Conservation (phyloP, 2,797 vertebrate species). For the Glossophaga mutica region DNA sequence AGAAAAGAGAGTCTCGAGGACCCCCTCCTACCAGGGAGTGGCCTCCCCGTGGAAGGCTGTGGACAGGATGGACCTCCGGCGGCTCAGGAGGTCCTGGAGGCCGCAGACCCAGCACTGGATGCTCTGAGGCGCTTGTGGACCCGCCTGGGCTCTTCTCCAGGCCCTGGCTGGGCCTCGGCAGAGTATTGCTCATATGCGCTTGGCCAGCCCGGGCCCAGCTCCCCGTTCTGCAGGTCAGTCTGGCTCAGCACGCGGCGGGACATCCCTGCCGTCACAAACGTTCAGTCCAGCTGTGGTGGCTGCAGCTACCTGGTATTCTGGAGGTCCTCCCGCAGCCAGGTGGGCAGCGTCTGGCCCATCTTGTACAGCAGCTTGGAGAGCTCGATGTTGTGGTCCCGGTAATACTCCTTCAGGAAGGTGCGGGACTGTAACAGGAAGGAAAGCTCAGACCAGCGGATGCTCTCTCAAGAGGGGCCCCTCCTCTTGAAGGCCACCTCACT, state of each 20-base stretch:
- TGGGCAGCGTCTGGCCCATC: conserved; percentile 96
- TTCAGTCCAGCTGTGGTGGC: conserved; percentile 59
- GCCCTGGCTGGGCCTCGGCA: conserved; percentile 42
- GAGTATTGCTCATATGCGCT: conserved; percentile 78
- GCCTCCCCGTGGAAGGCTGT: conserved; percentile 4
- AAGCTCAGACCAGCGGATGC: neutral
- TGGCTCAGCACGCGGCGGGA: conserved; percentile 62
- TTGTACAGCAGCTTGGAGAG: conserved; percentile 98
- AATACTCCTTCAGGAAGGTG: conserved; percentile 94
- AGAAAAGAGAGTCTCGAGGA: conserved; percentile 27
- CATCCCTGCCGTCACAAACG: conserved; percentile 45
- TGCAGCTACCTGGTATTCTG: conserved; percentile 96
- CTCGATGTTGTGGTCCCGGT: conserved; percentile 97
- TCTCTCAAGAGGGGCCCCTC: neutral
- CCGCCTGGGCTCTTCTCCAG: conserved; percentile 16
- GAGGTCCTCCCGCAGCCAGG: conserved; percentile 97
- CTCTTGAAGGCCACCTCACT: neutral
- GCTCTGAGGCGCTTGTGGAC: neutral
- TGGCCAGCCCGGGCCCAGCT: conserved; percentile 47
- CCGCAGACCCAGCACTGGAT: neutral
- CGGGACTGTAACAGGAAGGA: conserved; percentile 85
- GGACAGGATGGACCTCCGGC: neutral
- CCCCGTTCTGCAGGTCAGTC: conserved; percentile 45
- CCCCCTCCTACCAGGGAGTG: conserved; percentile 54
- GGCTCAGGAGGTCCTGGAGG: neutral